Base-by-base conservation (phyloP, 2,888 invertebrate genomes). In the Heteromyza rotundicornis region DNA sequence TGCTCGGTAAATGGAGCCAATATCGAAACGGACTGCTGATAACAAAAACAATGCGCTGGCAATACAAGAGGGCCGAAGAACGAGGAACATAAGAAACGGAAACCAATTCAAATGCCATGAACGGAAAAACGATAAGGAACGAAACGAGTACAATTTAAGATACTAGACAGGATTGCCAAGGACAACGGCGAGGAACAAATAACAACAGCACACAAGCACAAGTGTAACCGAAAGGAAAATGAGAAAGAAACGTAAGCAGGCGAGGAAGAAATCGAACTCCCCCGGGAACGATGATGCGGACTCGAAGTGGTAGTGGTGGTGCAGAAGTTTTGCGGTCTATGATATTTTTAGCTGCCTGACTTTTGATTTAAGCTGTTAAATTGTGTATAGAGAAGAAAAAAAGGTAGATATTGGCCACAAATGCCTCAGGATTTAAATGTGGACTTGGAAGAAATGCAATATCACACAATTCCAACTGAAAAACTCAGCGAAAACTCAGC, bases 331-430 rank as follows among this genome's bases (percentile, higher is more conserved):
- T 7, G 20, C 47, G 3, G 27, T 27, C n/a, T 27, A 5, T 20
- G 19, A 47, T 47, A 47, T 47, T 47, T 40, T 47, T 47, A 17
- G 47, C 47, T 14, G 47, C 14, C 19, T 47, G 47, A 47, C 47
- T 47, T 47, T 47, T 47, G 20, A 47, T 47, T 47, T 20, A 19
- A 3, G 40, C 10, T n/a, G 14, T 40, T 40, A 8, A n/a, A 40
- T 12, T 5, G 12, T 8, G 12, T 40, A 40, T 40, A n/a, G n/a
- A 40, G 7, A 8, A 32, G 32, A 32, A 32, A 32, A 32, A 32
- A 12, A 40, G 8, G n/a, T 7, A 8, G 14, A 14, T 40, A 40
- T 40, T 40, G 40, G 3, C n/a, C 3, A 40, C 40, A 8, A 40
- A 40, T 40, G n/a, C 3, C n/a, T 7, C 40, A 40, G 10, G 40